Base-by-base conservation (phyloP, 2,113 vertebrate species). In the Etheostoma cragini region DNA sequence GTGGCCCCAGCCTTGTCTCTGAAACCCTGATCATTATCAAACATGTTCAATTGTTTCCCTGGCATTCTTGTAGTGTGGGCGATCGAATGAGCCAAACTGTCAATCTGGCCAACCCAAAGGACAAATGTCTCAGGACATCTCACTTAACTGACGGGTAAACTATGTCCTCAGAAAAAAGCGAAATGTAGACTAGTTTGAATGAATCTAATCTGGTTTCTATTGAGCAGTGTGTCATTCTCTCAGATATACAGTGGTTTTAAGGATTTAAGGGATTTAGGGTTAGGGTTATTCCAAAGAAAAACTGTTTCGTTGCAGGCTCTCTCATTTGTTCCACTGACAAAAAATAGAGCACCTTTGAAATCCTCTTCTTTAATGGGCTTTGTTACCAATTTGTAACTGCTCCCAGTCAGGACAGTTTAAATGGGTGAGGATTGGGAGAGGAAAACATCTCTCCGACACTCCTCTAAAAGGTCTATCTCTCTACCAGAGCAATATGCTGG, bases 1-100 rank as follows among this genome's bases (percentile, higher is more conserved):
- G 56, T 35, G 54, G 69, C 64, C 21, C 45, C 15, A 10, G 63
- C 54, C 75, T 74, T 24, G 8, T 68, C 61, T 78, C 57, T 24
- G 35, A 77, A 22, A 12, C 60, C 53, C 56, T 80, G 82, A 89
- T 91, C 85, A 42, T 60, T 85, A 91, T 85, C 87, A 71, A 49
- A 82, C 61, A 61, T 69, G 77, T 78, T 73, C 74, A 50, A 47
- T 64, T 38, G 64, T 33, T 81, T 66, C 54, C 64, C 62, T 22
- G 3, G 30, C 53, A 24, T 56, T 42, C 45, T 68, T 63, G 65
- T 21, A 19, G 35, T 19, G 45, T 19, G 65, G 30, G 13, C 12
- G 2, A 64, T 70, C 50, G 33, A 82, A 62, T 33, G 13, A 56
- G 26, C 38, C 24, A 19, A 58, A 56, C 24, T 67, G 81, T 67